Evolutionary conservation across 1,140 invertebrate genomes (phyloP), one percentile per base, ranked within the genome.

Genomic region (Harlomillsia oculata): DNA sequence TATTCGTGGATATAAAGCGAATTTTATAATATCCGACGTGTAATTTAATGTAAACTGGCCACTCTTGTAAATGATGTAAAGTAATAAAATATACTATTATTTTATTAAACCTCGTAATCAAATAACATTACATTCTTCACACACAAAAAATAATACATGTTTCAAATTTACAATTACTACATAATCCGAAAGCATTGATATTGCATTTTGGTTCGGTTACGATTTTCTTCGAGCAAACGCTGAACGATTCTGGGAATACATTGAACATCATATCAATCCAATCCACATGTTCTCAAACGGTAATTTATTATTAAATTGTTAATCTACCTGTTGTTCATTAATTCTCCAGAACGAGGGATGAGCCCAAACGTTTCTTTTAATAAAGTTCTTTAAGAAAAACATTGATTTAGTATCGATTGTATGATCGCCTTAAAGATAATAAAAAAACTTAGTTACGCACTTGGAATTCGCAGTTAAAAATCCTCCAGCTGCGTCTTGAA

Each of bases 381-480:
- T 11, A 55, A 29, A 28, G 30, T 43, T 32, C 62, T 64, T 25
- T 20, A 54, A 51, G 32, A 34, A 14, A 8, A 25, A 44, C 23
- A 52, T 11, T n/a, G n/a, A n/a, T n/a, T n/a, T n/a, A n/a, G n/a
- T n/a, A n/a, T n/a, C n/a, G n/a, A n/a, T n/a, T 34, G 32, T n/a
- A 34, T 34, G 32, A 34, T 34, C n/a, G n/a, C n/a, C n/a, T n/a
- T n/a, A n/a, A n/a, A n/a, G n/a, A n/a, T n/a, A n/a, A n/a, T n/a
- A n/a, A n/a, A n/a, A n/a, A 39, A 56, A 32, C 21, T 23, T 14
- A 20, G 13, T 16, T 3, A 56, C 62, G 71, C 73, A 80, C 76
- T 69, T 76, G 39, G 80, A 79, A 66, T 73, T 75, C 5, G 70
- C 66, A 21, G 77, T 80, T 32, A 73, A 73, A 58, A 77, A 81